These are phyloP conservation scores for Ormyrus pomaceus DNA, from an alignment of 2,888 invertebrate species.

Conservation along the genomic window DNA sequence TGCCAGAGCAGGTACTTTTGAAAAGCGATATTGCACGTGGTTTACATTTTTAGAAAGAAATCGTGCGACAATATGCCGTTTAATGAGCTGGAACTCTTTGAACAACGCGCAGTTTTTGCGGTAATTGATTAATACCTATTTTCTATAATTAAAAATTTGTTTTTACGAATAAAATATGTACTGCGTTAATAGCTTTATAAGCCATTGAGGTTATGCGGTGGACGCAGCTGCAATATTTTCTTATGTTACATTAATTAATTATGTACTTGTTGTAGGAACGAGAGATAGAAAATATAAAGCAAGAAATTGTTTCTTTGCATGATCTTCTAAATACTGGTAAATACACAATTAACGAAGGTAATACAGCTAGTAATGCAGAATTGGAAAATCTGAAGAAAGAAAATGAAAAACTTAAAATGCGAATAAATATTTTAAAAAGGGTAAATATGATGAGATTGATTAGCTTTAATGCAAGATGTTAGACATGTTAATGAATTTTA, in stretches of 20 bases:
- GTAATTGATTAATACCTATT: conserved; percentile 57
- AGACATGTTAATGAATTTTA: conserved; percentile 4
- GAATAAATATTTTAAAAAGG: conserved; percentile 51
- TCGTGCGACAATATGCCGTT: conserved; percentile 51
- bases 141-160: background rate
- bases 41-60: background rate
- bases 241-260: background rate
- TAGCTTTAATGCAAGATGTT: background rate
- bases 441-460: conserved; percentile 41
- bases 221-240: background rate
- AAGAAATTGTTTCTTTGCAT: conserved; percentile 61
- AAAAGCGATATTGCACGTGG: background rate
- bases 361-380: conserved; percentile 69
- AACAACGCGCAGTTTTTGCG: conserved; percentile 67
- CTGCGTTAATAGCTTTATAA: background rate
- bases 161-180: conserved; percentile 4
- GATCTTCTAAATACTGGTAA: conserved; percentile 42
- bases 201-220: conserved; percentile 37
- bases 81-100: conserved; percentile 60
- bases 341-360: background rate
- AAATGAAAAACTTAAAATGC: conserved; percentile 83
- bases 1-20: background rate
- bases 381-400: conserved; percentile 80
- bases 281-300: conserved; percentile 66
- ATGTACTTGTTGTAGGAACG: conserved; percentile 64